Percentiles rank a stretch among this genome's conserved stretches.
These are phyloP conservation scores for Grammomys surdaster DNA, from an alignment of 2,113 vertebrate species.

Conservation along the genomic window DNA sequence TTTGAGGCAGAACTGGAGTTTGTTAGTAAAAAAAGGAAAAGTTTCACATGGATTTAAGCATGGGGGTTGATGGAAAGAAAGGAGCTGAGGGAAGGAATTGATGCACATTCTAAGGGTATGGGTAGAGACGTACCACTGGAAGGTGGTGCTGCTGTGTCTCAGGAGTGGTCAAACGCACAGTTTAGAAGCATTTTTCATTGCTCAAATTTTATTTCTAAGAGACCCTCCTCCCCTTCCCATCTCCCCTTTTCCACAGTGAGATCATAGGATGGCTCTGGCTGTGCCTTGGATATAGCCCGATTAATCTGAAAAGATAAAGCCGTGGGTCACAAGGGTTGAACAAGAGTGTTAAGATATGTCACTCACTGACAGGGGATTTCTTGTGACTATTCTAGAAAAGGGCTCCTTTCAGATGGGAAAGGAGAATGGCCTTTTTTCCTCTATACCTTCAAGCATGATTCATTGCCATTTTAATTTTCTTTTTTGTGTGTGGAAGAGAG, in stretches of 20 bases:
- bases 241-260: not conserved
- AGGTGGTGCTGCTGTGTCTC: rapidly evolving
- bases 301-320: not conserved
- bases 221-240: not conserved
- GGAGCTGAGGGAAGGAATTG: not conserved
- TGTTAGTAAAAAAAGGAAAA: not conserved
- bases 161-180: not conserved
- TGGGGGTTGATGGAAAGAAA: not conserved
- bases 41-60: not conserved
- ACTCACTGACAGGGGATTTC: not conserved
- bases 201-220: not conserved
- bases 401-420: not conserved
- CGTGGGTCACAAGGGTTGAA: not conserved
- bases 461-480: not conserved
- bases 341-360: not conserved
- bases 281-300: no score
- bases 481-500: not conserved
- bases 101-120: not conserved
- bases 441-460: not conserved
- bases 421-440: not conserved
- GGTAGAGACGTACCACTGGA: not conserved
- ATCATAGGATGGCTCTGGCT: not conserved
- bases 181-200: not conserved
- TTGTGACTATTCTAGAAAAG: not conserved
- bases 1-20: not conserved